Evolutionary conservation across 2,797 vertebrate species (phyloP).

Genomic region (Craterocephalus amniculus): DNA sequence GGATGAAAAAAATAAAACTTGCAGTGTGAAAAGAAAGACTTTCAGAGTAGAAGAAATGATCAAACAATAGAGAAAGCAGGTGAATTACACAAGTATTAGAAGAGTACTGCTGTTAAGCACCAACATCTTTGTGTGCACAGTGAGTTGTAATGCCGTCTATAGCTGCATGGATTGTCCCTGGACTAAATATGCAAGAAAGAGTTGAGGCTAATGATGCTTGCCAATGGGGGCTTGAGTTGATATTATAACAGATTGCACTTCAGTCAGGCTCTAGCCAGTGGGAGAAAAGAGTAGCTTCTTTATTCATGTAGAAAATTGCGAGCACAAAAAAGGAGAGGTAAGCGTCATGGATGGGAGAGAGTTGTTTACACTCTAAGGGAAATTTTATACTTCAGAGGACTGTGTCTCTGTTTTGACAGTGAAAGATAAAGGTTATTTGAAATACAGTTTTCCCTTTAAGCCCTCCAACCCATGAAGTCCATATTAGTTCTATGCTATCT

Average conservation of each 20-base stretch:
- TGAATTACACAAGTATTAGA: not conserved
- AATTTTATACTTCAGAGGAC: slow-evolving; percentile 80
- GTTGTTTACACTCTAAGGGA: slow-evolving; percentile 79
- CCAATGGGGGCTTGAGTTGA: slow-evolving; percentile 71
- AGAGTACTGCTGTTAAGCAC: slow-evolving; percentile 6
- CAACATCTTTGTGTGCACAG: slow-evolving; percentile 39
- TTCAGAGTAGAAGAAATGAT: slow-evolving; percentile 7
- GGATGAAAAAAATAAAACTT: not conserved
- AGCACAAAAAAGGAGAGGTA: slow-evolving; percentile 77
- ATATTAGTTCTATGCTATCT: slow-evolving; percentile 15
- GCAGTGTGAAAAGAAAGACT: slow-evolving; percentile 13
- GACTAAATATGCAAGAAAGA: slow-evolving; percentile 61
- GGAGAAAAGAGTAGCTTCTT: slow-evolving; percentile 70
- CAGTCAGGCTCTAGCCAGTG: slow-evolving; percentile 68
- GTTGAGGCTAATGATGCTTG: slow-evolving; percentile 72
- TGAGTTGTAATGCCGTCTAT: slow-evolving; percentile 41
- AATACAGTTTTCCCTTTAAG: slow-evolving; percentile 59
- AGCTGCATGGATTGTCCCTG: slow-evolving; percentile 47
- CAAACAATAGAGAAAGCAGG: slow-evolving; percentile 12
- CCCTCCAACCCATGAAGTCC: slow-evolving; percentile 51
- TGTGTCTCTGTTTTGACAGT: slow-evolving; percentile 77
- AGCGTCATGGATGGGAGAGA: slow-evolving; percentile 73
- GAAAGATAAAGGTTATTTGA: slow-evolving; percentile 81
- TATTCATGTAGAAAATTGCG: slow-evolving; percentile 82
- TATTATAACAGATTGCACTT: slow-evolving; percentile 76